Evolutionary conservation across 1,140 invertebrate genomes (phyloP), one percentile per base, ranked within the genome.

Genomic region (fruit fly (Drosophila melanogaster)): DNA sequence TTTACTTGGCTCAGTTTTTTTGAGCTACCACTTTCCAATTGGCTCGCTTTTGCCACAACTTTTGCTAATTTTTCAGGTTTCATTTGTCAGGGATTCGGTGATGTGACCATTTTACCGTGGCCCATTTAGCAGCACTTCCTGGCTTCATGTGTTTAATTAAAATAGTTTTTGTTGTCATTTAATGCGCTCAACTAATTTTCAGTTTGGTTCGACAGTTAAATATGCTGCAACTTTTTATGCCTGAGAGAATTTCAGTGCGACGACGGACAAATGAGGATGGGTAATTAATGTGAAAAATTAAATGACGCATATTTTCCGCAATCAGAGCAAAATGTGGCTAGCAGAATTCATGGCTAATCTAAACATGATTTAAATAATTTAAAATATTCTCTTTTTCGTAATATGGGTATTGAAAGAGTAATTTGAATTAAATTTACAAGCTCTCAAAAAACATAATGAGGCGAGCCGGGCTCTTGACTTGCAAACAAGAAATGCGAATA

Each of bases 161-260:
- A 81, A 72, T 71, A 58, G 49, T 81, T 67, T 64, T 57, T 17
- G 24, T 37, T n/a, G 4, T 17, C 33, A 53, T 69, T 71, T 75
- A 81, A 86, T 86, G 77, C 75, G 78, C 74, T 79, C 61, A 81
- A 81, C 74, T 87, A 81, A 76, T 81, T 71, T 87, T 4, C 46
- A 51, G 24, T 51, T 65, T 73, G 46, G 53, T 62, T 50, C 60
- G 77, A 80, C 60, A 66, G 49, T 26, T 53, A 38, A 86, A 81
- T 61, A 69, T 69, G 83, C 64, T 74, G 46, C 35, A 35, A 43
- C 37, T 58, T 65, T 76, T 56, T 55, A 17, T 35, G 49, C 19
- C n/a, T 38, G 19, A 37, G 14, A 12, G 12, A 44, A 15, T 19
- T 35, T 0, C 24, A 40, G 33, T 37, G 38, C 44, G 58, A 26